Conservation (phyloP, 2,797 vertebrate genomes). For the Sebastes diaconus region DNA sequence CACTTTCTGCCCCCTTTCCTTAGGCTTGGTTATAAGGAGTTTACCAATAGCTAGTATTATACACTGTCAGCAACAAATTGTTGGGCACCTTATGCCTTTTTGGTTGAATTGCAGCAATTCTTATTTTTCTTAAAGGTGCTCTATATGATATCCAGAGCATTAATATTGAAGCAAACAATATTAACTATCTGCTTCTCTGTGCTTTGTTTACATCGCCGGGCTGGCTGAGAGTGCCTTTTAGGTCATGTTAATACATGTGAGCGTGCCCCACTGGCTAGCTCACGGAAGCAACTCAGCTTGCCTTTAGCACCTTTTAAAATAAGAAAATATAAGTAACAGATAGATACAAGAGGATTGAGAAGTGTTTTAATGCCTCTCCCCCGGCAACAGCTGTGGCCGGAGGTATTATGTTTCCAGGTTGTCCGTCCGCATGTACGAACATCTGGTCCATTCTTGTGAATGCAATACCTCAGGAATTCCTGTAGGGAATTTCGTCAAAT, state of each 20-base stretch:
- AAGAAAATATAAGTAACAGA: background rate
- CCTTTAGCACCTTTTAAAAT: background rate
- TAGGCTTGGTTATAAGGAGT: slow-evolving; percentile 14
- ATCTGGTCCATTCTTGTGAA: too few species aligned
- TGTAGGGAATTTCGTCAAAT: too few species aligned
- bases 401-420: too few species aligned
- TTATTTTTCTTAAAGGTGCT: background rate
- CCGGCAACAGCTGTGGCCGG: too few species aligned
- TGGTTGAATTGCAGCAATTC: background rate
- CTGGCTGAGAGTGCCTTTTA: accelerated
- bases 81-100: background rate
- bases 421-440: too few species aligned
- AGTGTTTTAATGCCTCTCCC: too few species aligned
- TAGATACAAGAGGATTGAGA: background rate
- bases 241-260: background rate
- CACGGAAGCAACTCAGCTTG: too few species aligned
- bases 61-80: background rate
- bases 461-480: too few species aligned
- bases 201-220: background rate
- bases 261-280: too few species aligned
- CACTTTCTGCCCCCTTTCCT: slow-evolving; percentile 45
- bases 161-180: background rate
- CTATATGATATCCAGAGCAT: background rate
- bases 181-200: background rate
- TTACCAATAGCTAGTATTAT: background rate